Conservation (phyloP, 2,888 invertebrate species). For the Tricholauxania praeusta region DNA sequence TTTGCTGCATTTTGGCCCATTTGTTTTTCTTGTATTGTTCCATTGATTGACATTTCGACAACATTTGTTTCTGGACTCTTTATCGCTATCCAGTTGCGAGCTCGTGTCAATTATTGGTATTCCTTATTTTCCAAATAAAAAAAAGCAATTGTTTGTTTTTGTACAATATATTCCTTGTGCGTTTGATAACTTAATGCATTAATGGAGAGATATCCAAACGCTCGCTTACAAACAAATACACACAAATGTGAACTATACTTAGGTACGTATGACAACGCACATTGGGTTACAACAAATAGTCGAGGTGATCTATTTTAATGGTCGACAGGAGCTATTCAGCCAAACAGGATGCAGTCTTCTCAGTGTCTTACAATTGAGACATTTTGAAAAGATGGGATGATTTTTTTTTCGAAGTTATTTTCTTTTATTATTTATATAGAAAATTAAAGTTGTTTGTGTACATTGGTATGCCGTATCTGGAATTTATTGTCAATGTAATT, state of each 20-base stretch:
- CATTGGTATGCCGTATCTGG: too few species aligned
- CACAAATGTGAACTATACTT: not conserved
- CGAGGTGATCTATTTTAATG: slow-evolving; percentile 62
- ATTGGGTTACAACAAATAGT: slow-evolving; percentile 7
- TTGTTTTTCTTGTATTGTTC: slow-evolving; percentile 7
- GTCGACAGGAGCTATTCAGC: slow-evolving; percentile 65
- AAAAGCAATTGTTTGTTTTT: slow-evolving; percentile 24
- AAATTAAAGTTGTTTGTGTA: too few species aligned
- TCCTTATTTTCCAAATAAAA: slow-evolving; percentile 18
- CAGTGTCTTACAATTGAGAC: slow-evolving; percentile 10
- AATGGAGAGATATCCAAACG: not conserved
- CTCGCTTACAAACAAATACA: slow-evolving; percentile 1
- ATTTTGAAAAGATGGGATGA: not conserved
- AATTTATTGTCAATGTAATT: too few species aligned
- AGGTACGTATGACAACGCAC: not conserved
- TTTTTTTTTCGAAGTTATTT: too few species aligned
- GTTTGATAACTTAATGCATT: slow-evolving; percentile 24
- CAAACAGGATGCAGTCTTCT: slow-evolving; percentile 56
- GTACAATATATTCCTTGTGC: slow-evolving; percentile 35
- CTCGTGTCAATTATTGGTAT: slow-evolving; percentile 21
- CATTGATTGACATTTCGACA: slow-evolving; percentile 63
- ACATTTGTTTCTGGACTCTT: slow-evolving; percentile 47
- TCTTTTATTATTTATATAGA: too few species aligned
- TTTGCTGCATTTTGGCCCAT: too few species aligned
- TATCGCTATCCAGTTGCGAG: slow-evolving; percentile 27